Base-by-base conservation (phyloP, 2,797 vertebrate species). In the Nasua narica region DNA sequence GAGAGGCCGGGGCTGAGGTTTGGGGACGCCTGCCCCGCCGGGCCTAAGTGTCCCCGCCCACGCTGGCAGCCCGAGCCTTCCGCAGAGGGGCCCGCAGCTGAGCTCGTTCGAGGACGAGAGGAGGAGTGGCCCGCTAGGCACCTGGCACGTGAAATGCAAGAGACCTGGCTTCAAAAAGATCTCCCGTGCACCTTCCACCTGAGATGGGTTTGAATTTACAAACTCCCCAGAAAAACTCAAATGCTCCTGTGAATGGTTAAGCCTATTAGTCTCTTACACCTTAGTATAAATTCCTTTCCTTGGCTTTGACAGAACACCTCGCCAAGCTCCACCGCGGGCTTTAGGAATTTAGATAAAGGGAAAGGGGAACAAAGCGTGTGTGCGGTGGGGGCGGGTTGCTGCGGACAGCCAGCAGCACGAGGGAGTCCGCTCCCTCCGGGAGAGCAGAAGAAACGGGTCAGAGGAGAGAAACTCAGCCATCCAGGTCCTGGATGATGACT, bases 21-120 rank as follows among this genome's bases (percentile, higher is more conserved):
- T 70, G 54, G 94, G 94, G 82, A 50, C 50, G 13, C 37, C 92
- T 62, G 58, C 79, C 54, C 37, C 2, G 79, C 65, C 3, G 8
- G 74, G 43, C 81, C 86, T 69, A 32, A 5, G 83, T 67, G 87
- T 92, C 81, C 83, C 95, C 90, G 84, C 93, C 94, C 87, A 67
- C 92, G 37, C 92, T 10, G 90, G 89, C 52, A 10, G 62, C 69
- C 77, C 89, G 27, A 70, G 91, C 87, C 48, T 60, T 29, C 90
- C 0, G 29, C 69, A 0, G 19, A 40, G 65, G 48, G 43, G 46
- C 29, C 69, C 1, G 23, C 81, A 6, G 60, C 82, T 18, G 56
- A 78, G 35, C 54, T 32, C 21, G 0, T 40, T 32, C 5, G 18
- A 16, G 70, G 60, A 12, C n/a, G 40, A 0, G n/a, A 25, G 12